A percentile compares a stretch with the other conserved stretches of the same genome.
Evolutionary conservation across 2,113 vertebrate genomes (phyloP).

Genomic region (Mus musculus): GRCm39 chr16:52881001-52881500

Average conservation of each 20-base stretch:
- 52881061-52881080: background rate
- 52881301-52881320: background rate
- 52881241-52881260: background rate
- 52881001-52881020: background rate
- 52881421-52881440: background rate
- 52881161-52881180: background rate
- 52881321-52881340: background rate
- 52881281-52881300: background rate
- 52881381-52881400: background rate
- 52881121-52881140: background rate
- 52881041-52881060: background rate
- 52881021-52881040: background rate
- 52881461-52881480: background rate
- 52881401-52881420: background rate
- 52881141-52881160: background rate
- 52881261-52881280: background rate
- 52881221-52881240: background rate
- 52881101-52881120: background rate
- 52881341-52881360: background rate
- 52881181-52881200: background rate
- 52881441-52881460: background rate
- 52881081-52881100: background rate
- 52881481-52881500: background rate
- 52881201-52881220: background rate
- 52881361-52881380: background rate